Percentiles rank a stretch among this genome's conserved stretches.
Evolutionary conservation across 2,888 invertebrate genomes (phyloP).

Genomic region (Coelinius sp.): DNA sequence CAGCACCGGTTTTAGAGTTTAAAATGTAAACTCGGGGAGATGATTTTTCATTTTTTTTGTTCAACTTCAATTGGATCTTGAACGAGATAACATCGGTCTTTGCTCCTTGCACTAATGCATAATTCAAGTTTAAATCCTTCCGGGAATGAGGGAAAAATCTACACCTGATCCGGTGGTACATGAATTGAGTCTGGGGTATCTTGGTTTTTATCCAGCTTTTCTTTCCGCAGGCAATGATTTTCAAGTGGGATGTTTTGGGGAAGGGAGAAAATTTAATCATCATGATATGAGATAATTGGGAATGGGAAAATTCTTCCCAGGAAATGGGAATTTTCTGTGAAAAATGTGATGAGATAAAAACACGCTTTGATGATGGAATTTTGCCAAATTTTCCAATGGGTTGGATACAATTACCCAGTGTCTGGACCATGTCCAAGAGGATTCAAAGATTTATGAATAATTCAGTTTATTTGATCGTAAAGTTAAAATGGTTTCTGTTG

Average conservation of each 20-base stretch:
- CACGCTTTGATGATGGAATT: background rate
- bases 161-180: background rate
- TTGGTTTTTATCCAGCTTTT: background rate
- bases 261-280: no score
- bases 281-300: background rate
- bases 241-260: no score
- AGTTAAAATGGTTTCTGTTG: background rate
- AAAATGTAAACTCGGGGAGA: background rate
- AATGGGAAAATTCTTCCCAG: background rate
- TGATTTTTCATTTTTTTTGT: slow-evolving; percentile 10
- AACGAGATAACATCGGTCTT: slow-evolving; percentile 30
- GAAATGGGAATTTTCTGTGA: background rate
- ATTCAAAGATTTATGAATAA: background rate
- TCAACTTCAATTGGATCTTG: slow-evolving; percentile 12
- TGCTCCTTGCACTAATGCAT: slow-evolving; percentile 25
- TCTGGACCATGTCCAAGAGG: background rate
- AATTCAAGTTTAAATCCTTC: slow-evolving; percentile 34
- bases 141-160: slow-evolving; percentile 16
- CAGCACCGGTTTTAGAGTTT: slow-evolving; percentile 26
- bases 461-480: background rate
- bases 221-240: no score
- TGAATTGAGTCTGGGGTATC: background rate
- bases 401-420: background rate
- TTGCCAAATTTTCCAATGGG: background rate
- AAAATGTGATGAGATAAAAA: background rate